Base-by-base conservation (phyloP, 2,888 invertebrate species). In the Thereva unica region DNA sequence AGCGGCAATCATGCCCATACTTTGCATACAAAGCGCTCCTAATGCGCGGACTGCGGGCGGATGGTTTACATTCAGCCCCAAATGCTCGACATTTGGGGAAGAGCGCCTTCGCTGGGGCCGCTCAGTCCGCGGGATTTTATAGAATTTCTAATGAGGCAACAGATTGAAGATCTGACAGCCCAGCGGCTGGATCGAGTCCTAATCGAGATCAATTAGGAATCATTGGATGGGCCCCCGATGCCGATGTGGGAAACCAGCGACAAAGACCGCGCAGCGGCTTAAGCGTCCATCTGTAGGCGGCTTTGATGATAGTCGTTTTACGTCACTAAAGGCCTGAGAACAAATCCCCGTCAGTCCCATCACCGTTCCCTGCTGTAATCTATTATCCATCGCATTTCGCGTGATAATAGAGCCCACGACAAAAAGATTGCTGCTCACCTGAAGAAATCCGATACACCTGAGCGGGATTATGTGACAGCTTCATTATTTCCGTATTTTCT, bases 171-270 rank as follows among this genome's bases (percentile, higher is more conserved):
- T 23, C 50, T 53, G 52, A 52, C 52, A 50, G 52, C 52, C 41
- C 52, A 52, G 10, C 10, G 44, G 23, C 9, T 42, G 63, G 35
- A 42, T 63, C 52, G 41, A 42, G 23, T 42, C 35, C 52, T 52
- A 63, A 63, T 63, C 63, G 63, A 63, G 63, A 63, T 63, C 49
- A 63, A 63, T 63, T 63, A 63, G 35, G 34, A 52, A 63, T 52
- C 63, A 52, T 10, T 4, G 50, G 34, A 35, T 50, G 10, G 2
- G n/a, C 23, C 23, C 2, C n/a, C n/a, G 4, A 10, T 50, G 40
- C 37, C 12, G 45, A 63, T 52, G 50, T 53, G 63, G 42, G 63
- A 53, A 63, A 52, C 42, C 52, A 50, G 35, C 41, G 34, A 47
- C 41, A 52, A 23, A 23, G 23, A 23, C 23, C 23, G 23, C 23